Conservation (phyloP, 2,113 vertebrate species). For the Hippocampus barbouri region DNA sequence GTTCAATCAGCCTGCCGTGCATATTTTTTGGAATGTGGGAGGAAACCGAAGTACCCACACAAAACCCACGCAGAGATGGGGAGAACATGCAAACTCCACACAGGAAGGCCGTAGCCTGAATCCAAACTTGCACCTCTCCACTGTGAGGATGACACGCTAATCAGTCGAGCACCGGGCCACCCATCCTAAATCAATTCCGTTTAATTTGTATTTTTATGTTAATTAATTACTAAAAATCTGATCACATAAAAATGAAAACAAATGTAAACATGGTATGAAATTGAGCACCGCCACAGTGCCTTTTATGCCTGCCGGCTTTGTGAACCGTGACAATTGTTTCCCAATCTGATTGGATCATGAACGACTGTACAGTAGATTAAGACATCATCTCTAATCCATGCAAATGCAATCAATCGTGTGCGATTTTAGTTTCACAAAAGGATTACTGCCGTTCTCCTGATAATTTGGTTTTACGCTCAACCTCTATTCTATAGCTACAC, state of each 20-base stretch:
- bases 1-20: too few species aligned
- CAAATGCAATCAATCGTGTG: background rate
- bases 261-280: background rate
- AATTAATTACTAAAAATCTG: too few species aligned
- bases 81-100: too few species aligned
- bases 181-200: too few species aligned
- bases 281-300: background rate
- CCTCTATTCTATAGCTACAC: background rate
- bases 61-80: too few species aligned
- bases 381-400: background rate
- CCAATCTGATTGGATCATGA: background rate
- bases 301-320: slow-evolving; percentile 1
- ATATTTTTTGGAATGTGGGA: too few species aligned
- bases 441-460: background rate
- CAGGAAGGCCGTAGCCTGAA: too few species aligned
- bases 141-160: too few species aligned
- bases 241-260: background rate
- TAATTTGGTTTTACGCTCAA: background rate
- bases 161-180: too few species aligned
- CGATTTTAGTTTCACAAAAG: background rate
- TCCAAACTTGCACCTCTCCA: too few species aligned
- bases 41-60: too few species aligned
- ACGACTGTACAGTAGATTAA: background rate
- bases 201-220: too few species aligned
- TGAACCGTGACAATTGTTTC: background rate